Conservation (phyloP, 2,797 vertebrate genomes). For the Pantherophis vulpinus region DNA sequence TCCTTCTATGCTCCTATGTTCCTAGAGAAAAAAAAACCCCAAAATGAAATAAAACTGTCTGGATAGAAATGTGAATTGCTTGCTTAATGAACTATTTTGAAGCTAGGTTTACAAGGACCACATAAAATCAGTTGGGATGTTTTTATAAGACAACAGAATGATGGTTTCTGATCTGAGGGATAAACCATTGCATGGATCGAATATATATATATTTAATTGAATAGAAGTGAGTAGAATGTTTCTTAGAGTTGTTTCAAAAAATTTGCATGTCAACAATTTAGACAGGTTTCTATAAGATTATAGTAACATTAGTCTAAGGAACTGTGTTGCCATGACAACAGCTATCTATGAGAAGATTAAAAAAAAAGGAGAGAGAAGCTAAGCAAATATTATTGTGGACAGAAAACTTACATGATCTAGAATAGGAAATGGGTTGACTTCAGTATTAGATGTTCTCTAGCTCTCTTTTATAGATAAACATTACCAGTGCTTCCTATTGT, state of each 20-base stretch:
- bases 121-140: neutral
- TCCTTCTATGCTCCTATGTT: neutral
- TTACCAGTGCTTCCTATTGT: too few species aligned
- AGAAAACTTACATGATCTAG: slow-evolving; percentile 52
- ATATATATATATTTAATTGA: slow-evolving; percentile 17
- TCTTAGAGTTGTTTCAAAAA: slow-evolving; percentile 54
- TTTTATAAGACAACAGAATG: neutral
- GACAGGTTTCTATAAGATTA: slow-evolving; percentile 62
- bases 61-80: neutral
- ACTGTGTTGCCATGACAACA: slow-evolving; percentile 67
- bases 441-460: neutral
- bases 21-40: neutral
- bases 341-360: slow-evolving; percentile 57
- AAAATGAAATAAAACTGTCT: neutral
- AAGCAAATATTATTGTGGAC: slow-evolving; percentile 55
- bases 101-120: neutral
- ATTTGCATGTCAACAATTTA: slow-evolving; percentile 70
- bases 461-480: neutral
- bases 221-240: slow-evolving; percentile 29
- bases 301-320: slow-evolving; percentile 59
- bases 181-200: slow-evolving; percentile 25
- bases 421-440: slow-evolving; percentile 37
- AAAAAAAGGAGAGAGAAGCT: slow-evolving; percentile 48
- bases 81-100: neutral
- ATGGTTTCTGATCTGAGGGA: neutral